Conservation (phyloP, 1,140 invertebrate species). For the Halesus radiatus region DNA sequence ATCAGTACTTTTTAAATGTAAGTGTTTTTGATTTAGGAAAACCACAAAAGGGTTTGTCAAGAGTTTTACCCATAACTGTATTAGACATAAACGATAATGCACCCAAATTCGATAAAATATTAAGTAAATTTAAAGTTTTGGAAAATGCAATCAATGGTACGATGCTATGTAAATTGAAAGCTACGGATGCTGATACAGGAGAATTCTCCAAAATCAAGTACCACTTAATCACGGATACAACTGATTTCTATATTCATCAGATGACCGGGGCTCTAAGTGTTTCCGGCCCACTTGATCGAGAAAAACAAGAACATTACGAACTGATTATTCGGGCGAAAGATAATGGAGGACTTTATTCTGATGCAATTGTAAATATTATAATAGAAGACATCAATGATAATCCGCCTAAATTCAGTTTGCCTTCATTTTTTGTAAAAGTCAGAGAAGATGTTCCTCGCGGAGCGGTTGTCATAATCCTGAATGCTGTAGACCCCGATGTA, state of each 20-base stretch:
- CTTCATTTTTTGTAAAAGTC: constrained; percentile 82
- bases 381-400: constrained; percentile 92
- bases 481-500: constrained; percentile 86
- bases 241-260: constrained; percentile 84
- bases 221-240: constrained; percentile 80
- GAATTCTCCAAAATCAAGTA: constrained; percentile 84
- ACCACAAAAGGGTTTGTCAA: constrained; percentile 80
- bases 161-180: constrained; percentile 82
- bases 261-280: constrained; percentile 81
- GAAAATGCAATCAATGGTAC: constrained; percentile 84
- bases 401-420: constrained; percentile 80
- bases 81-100: constrained; percentile 86
- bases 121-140: constrained; percentile 82
- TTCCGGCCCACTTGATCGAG: constrained; percentile 80
- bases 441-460: constrained; percentile 90
- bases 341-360: constrained; percentile 76
- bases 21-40: constrained; percentile 87
- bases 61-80: constrained; percentile 78
- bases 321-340: constrained; percentile 84
- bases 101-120: constrained; percentile 81
- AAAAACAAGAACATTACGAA: constrained; percentile 82
- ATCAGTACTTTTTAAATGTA: constrained; percentile 84
- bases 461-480: constrained; percentile 82
- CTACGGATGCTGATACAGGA: constrained; percentile 84
- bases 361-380: constrained; percentile 79